Percentiles rank a stretch among this genome's conserved stretches.
Evolutionary conservation across 2,113 vertebrate species (phyloP).

Genomic region (Xiphophorus maculatus): DNA sequence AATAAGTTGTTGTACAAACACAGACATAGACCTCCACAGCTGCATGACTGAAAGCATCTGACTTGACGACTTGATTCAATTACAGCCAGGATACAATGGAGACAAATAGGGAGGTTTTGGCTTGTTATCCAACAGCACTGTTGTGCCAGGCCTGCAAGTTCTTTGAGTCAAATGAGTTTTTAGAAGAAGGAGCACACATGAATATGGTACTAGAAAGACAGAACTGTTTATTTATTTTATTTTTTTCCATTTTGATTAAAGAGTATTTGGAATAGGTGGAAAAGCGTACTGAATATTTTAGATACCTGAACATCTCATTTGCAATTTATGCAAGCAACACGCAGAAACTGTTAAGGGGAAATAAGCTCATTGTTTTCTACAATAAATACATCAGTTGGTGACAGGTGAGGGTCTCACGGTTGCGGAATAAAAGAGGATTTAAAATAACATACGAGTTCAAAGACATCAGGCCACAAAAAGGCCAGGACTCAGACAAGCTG

Average conservation of each 20-base stretch:
- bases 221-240: too few species aligned
- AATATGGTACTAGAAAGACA: background rate
- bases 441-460: background rate
- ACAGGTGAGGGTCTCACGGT: background rate
- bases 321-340: background rate
- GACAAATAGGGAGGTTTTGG: conserved; percentile 21
- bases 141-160: background rate
- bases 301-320: background rate
- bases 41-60: conserved; percentile 56
- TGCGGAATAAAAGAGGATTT: background rate
- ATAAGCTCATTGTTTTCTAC: background rate
- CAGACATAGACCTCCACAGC: conserved; percentile 35
- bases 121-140: conserved; percentile 18
- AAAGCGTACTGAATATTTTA: background rate
- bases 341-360: background rate
- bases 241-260: background rate
- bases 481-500: background rate
- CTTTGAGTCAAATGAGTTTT: background rate
- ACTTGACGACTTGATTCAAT: conserved; percentile 51
- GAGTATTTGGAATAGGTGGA: background rate
- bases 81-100: conserved; percentile 51
- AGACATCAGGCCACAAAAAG: background rate
- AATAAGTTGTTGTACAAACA: conserved; percentile 35
- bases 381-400: background rate
- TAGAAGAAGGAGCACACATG: background rate